These are phyloP conservation scores for Drosophila guanche DNA, from an alignment of 1,140 invertebrate species.

Conservation along the genomic window DNA sequence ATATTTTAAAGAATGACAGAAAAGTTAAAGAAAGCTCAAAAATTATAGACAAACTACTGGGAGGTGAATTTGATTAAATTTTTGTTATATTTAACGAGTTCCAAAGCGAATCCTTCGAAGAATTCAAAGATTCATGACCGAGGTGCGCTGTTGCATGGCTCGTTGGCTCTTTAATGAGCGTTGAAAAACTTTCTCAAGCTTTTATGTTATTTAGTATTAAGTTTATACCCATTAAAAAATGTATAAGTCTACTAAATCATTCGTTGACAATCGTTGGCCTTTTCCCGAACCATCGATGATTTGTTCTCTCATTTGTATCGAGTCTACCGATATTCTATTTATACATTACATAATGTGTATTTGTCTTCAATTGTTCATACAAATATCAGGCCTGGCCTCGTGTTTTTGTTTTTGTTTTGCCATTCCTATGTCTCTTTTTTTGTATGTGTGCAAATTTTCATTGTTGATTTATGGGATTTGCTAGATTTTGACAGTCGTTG, in stretches of 20 bases:
- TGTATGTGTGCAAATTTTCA: conserved; percentile 45
- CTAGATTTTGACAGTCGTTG: conserved; percentile 72
- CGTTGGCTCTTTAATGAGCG: no score
- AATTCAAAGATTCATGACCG: no score
- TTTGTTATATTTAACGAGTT: no score
- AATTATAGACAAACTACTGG: no score
- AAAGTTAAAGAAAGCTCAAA: conserved; percentile 7
- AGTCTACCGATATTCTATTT: conserved; percentile 35
- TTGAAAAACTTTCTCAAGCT: background rate
- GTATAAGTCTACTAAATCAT: no score
- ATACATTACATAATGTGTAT: conserved; percentile 28
- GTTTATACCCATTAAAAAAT: no score
- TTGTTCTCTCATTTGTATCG: conserved; percentile 28
- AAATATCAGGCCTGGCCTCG: conserved; percentile 22
- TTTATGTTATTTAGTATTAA: no score
- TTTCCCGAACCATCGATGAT: conserved; percentile 4
- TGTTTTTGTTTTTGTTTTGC: conserved; percentile 27
- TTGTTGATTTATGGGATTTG: conserved; percentile 82
- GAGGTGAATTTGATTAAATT: no score
- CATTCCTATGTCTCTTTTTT: conserved; percentile 24
- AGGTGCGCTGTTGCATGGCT: no score
- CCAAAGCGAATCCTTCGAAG: no score
- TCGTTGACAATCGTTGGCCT: background rate
- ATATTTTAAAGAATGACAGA: conserved; percentile 1
- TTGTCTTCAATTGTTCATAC: conserved; percentile 51